Conservation (phyloP, 2,797 vertebrate species). For the Tragopan temminckii region DNA sequence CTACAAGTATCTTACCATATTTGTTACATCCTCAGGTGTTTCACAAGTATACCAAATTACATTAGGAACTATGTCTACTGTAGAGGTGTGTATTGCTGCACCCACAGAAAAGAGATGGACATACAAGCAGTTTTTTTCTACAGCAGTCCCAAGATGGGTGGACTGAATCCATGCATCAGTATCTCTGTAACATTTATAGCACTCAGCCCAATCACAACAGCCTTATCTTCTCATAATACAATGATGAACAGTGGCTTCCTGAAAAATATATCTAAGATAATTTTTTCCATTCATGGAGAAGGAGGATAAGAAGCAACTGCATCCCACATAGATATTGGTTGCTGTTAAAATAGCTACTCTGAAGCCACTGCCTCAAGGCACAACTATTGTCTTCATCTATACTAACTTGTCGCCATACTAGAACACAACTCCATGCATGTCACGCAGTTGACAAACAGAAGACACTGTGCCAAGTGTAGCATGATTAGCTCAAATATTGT, state of each 20-base stretch:
- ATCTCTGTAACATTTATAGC: not conserved
- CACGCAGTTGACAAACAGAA: too few relatives aligned
- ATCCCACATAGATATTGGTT: not conserved
- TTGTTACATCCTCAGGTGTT: slow-evolving; percentile 13
- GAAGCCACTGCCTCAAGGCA: too few relatives aligned
- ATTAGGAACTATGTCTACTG: not conserved
- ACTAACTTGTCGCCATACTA: too few relatives aligned
- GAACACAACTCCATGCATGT: too few relatives aligned
- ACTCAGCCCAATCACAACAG: not conserved
- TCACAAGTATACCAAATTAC: not conserved
- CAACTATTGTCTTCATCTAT: too few relatives aligned
- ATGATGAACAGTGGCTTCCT: not conserved
- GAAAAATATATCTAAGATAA: not conserved
- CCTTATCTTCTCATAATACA: not conserved
- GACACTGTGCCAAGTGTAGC: too few relatives aligned
- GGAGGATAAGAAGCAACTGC: not conserved
- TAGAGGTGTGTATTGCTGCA: not conserved
- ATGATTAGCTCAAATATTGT: too few relatives aligned
- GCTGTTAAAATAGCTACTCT: too few relatives aligned
- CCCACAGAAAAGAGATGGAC: not conserved
- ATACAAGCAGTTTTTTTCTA: not conserved
- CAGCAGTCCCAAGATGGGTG: not conserved
- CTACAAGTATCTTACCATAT: not conserved
- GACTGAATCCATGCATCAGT: not conserved
- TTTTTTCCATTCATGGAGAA: not conserved